Conservation (phyloP, 2,113 vertebrate species). For the Chaetorhynchus papuensis region DNA sequence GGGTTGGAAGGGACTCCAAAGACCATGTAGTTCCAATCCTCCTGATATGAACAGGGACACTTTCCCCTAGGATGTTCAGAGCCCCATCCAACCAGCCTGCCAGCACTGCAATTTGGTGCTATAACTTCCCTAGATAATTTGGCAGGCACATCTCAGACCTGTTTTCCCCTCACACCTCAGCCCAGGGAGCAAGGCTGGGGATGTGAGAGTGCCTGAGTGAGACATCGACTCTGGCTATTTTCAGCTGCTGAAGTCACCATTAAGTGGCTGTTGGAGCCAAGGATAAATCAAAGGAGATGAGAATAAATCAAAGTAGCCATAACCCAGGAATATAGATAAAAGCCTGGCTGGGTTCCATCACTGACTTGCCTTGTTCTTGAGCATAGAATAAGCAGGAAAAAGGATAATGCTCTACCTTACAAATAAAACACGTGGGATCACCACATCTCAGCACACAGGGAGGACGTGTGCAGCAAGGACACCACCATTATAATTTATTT, state of each 20-base stretch:
- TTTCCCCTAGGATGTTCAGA: neutral
- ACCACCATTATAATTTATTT: neutral
- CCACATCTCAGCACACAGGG: neutral
- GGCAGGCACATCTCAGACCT: neutral
- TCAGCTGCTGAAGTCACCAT: constrained; percentile 41
- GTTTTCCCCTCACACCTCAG: neutral
- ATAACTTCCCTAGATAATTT: neutral
- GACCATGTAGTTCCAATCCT: neutral
- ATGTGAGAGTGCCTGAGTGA: neutral
- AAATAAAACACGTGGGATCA: neutral
- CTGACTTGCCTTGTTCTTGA: neutral
- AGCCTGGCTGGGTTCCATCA: neutral
- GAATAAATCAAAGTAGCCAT: neutral
- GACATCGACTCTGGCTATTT: neutral
- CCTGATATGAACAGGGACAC: neutral
- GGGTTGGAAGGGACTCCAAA: neutral
- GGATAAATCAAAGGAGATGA: neutral
- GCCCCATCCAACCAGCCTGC: neutral
- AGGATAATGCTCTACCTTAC: neutral
- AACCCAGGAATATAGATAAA: neutral
- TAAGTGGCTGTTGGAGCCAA: neutral
- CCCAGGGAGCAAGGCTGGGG: neutral
- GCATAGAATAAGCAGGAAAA: neutral
- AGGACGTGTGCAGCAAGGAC: neutral
- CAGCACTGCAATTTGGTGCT: neutral